Base-by-base conservation (phyloP, 1,140 invertebrate species). In the Platyscapa corneri region DNA sequence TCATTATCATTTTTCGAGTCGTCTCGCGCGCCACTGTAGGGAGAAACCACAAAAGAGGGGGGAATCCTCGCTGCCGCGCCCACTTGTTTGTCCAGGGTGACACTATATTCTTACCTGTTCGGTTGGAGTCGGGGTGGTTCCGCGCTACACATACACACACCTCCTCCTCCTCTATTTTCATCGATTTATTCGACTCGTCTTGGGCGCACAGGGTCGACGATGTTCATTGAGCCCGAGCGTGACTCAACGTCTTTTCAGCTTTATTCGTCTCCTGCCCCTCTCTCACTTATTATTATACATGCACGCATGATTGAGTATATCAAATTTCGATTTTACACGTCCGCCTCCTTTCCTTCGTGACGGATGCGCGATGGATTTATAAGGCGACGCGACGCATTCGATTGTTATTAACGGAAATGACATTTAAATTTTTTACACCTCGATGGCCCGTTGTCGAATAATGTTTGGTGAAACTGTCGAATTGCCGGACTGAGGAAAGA, bases 81-180 rank as follows among this genome's bases (percentile, higher is more conserved):
- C 83, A 85, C 83, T 85, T 85, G 83, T 85, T 85, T 85, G 37
- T 53, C 12, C 77, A 10, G 49, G 77, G 65, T 85, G 83, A 85
- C 83, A 85, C 83, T 46, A 16, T 84, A 37, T 78, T 70, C 74
- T 78, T 84, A 84, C 82, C 82, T 84, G 82, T 53, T 77, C 46
- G 53, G 75, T 49, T 20, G 56, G 23, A 20, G 42, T 53, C 75
- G 70, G 67, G 70, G 67, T 60, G 53, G 70, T 46, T 65, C 37
- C 20, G n/a, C 23, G 70, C 20, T n/a, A 32, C 12, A 20, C 64
- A 34, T 30, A 34, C 64, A 20, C n/a, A 14, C 3, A 14, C 53
- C 53, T 16, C 56, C 27, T 14, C 20, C n/a, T 46, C 53, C 39
- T 80, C 37, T 12, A 46, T 67, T 67, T 81, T 23, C 10, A 46